Evolutionary conservation across 2,113 vertebrate species (phyloP).

Genomic region (Podilymbus podiceps): DNA sequence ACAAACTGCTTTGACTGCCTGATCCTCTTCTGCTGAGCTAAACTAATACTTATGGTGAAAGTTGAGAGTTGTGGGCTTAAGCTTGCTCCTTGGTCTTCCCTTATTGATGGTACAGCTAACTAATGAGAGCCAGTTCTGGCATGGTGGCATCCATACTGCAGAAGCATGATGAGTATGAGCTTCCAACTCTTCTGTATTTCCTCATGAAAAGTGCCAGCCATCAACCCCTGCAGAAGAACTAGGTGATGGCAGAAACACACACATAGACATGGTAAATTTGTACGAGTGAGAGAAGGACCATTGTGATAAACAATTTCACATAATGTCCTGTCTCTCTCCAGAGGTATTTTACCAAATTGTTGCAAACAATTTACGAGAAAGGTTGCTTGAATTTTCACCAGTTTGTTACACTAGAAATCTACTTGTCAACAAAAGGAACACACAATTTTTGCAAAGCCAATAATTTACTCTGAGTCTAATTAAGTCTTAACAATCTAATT

Average conservation of each 20-base stretch:
- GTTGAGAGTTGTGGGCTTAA: rapidly evolving
- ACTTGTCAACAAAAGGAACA: not conserved
- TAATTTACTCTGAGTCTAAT: not conserved
- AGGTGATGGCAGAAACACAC: not conserved
- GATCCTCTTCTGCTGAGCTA: not conserved
- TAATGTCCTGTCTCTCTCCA: not conserved
- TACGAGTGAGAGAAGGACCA: not conserved
- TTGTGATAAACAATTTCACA: not conserved
- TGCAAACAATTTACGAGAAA: not conserved
- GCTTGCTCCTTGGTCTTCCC: not conserved
- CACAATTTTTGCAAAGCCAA: not conserved
- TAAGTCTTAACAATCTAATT: not conserved
- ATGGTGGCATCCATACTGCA: not conserved
- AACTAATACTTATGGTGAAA: not conserved
- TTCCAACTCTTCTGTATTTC: not conserved
- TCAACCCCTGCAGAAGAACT: not conserved
- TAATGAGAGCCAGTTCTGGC: not conserved
- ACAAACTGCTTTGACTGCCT: not conserved
- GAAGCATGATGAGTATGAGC: not conserved
- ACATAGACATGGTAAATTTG: not conserved
- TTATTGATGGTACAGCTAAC: not conserved
- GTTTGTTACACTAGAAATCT: not conserved
- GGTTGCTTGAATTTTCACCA: not conserved
- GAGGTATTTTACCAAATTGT: not conserved
- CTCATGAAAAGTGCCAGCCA: not conserved